phyloP scores from a whole-genome alignment of 2,113 vertebrate genomes.

The Eublepharis macularius region DNA sequence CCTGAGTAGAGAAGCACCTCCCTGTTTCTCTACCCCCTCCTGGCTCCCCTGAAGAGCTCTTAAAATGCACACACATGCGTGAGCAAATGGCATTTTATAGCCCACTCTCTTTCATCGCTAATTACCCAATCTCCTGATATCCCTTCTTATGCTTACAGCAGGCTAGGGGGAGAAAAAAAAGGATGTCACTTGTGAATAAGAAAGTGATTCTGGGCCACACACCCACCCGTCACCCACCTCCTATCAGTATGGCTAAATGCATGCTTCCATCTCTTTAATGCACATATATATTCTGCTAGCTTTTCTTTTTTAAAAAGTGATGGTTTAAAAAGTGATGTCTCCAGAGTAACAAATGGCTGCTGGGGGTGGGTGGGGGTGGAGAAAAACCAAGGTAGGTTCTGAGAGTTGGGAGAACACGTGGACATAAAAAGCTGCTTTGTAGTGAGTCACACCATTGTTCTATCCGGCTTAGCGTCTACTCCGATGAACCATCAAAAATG shows the following conservation, averaged over 20 bases:
- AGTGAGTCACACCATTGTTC: no score
- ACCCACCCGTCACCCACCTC: constrained; percentile 28
- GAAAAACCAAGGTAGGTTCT: neutral
- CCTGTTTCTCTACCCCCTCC: neutral
- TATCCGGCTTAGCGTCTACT: no score
- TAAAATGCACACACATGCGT: neutral
- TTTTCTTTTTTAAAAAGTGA: neutral
- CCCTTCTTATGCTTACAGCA: neutral
- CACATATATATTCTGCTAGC: neutral
- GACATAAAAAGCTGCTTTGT: neutral
- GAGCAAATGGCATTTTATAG: neutral
- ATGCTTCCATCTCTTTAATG: neutral
- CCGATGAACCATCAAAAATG: no score
- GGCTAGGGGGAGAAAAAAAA: neutral
- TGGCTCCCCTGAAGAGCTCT: neutral
- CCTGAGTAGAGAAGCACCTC: neutral
- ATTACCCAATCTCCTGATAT: neutral
- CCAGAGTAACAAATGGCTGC: neutral
- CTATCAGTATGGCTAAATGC: constrained; percentile 3
- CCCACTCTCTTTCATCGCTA: neutral
- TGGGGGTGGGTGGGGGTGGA: neutral
- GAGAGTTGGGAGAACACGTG: neutral
- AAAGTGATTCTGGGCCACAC: constrained; percentile 7
- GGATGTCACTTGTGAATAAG: constrained; percentile 28
- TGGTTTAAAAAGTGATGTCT: neutral